These are phyloP conservation scores for Euproctis similis DNA, from an alignment of 2,888 invertebrate species.

Conservation along the genomic window DNA sequence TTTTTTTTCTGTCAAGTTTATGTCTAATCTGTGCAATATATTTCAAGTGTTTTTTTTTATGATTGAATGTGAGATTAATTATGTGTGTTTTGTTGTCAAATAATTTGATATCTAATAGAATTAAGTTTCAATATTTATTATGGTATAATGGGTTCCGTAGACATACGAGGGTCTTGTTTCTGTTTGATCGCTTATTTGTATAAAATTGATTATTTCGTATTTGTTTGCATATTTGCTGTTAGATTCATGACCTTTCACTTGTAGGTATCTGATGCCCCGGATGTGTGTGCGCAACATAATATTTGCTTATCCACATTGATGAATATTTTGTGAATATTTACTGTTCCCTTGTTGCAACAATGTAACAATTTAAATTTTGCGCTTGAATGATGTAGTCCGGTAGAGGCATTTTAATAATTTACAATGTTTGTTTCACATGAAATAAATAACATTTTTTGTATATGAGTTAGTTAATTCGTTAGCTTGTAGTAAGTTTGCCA, in stretches of 20 bases:
- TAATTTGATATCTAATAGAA: slow-evolving; percentile 31
- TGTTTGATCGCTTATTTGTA: slow-evolving; percentile 15
- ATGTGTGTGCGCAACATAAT: no score
- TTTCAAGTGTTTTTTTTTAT: slow-evolving; percentile 11
- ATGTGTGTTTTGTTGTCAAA: slow-evolving; percentile 17
- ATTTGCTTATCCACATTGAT: no score
- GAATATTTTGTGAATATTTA: no score
- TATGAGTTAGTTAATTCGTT: no score
- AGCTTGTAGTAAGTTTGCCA: no score
- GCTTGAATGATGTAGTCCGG: no score
- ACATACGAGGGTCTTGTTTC: slow-evolving; percentile 16
- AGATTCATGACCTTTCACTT: slow-evolving; percentile 1
- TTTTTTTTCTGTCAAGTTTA: slow-evolving; percentile 3
- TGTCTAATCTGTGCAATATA: slow-evolving; percentile 12
- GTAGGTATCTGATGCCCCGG: no score
- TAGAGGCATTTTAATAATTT: no score
- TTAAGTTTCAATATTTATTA: slow-evolving; percentile 36
- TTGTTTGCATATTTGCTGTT: slow-evolving; percentile 2
- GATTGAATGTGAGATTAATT: slow-evolving; percentile 4
- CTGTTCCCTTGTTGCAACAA: no score
- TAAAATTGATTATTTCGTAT: slow-evolving; percentile 13
- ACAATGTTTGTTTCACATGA: no score
- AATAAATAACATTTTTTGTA: no score
- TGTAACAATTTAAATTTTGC: no score
- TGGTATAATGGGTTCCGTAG: slow-evolving; percentile 18